Evolutionary conservation across 2,113 vertebrate genomes (phyloP), one percentile per base, ranked within the genome.

Genomic region (Marcusenius ussheri): DNA sequence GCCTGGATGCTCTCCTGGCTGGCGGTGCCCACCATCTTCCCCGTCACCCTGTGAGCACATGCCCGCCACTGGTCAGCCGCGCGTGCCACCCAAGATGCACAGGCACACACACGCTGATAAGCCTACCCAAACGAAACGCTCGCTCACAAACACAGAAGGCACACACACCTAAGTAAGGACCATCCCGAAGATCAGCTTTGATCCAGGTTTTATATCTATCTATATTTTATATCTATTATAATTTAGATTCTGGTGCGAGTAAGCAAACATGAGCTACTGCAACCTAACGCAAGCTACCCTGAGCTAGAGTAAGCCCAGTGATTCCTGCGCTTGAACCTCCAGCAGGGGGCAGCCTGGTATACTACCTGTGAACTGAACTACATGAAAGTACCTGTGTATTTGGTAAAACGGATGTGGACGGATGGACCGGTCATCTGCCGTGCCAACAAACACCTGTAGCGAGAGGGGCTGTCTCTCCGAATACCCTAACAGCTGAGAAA

Each of bases 391-490:
- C 83, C 97, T 96, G 93, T 98, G 98, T 91, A 98, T 97, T 92
- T 98, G 98, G 93, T 98, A 98, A 93, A 98, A 98, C 5, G 98
- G 97, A 50, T 98, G 98, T 0, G 98, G 97, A 88, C 97, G 92
- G 90, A 98, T 95, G 45, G 97, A 97, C 77, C 98, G 94, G 92
- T 98, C 98, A 46, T 98, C 97, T 0, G 98, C 98, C 0, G 98
- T 98, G 89, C 98, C 98, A 0, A 98, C 98, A 92, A 98, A 98
- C 93, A 98, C 97, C 95, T 98, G 98, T 3, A 98, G 94, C 0
- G 97, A 97, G 47, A 98, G 95, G 0, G 97, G 97, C 94, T 98
- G 97, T 89, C 96, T 97, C 95, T 93, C 95, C 83, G 91, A 94
- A 91, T 97, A 98, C 42, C 98, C 98, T 89, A 95, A 92, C 90